Evolutionary conservation across 2,888 invertebrate species (phyloP), one percentile per base, ranked within the genome.

Genomic region (Spisula solida): DNA sequence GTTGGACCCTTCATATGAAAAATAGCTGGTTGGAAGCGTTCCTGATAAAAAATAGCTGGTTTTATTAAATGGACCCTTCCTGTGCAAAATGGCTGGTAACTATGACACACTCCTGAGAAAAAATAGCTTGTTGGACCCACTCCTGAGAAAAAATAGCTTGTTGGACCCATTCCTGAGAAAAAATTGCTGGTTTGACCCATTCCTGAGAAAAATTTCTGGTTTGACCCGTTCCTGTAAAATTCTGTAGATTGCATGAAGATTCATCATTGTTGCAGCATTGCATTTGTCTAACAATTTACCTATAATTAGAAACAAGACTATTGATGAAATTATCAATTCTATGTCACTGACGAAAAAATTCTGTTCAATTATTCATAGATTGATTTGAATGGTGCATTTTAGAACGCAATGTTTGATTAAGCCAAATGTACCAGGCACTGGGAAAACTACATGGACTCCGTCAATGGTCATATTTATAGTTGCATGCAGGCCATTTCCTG

Each of bases 301-400:
- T n/a, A 25, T n/a, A 66, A 66, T 25, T 8, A 66, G 25, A 25
- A 70, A 31, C 18, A 14, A 25, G 75, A 25, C 1, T 16, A 75
- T 16, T 2, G 75, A 75, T 34, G 31, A 75, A 34, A 31, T 66
- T 29, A 31, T 70, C 70, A 70, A 70, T 70, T 70, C 10, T 70
- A 75, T 75, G 31, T 25, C 5, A 75, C 34, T 31, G 31, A 75
- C 16, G 31, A 25, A 14, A 18, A 75, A 75, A 75, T 31, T 1
- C 75, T 75, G 31, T 75, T 75, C 18, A 34, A 75, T 75, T 75
- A 75, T 75, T 75, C 75, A 75, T 75, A 34, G 14, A 31, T 18
- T 31, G 34, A 75, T 75, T 75, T 75, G 75, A 75, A 75, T 75
- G 75, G 29, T 75, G 75, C 75, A 75, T 75, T 75, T 70, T 75